Conservation (phyloP, 1,140 invertebrate species). For the Danaus plexippus region DNA sequence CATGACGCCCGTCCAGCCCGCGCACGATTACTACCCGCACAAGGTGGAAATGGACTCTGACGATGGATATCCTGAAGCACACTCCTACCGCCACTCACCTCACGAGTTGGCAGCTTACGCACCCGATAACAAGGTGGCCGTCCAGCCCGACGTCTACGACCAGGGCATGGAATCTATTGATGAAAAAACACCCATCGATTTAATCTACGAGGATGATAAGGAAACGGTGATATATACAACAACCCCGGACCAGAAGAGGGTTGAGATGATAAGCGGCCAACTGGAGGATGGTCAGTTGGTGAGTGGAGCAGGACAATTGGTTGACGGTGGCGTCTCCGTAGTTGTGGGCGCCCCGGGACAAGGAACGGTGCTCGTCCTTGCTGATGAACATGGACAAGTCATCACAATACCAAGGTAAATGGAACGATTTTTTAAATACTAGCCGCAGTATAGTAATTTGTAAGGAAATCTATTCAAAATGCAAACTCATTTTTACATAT, state of each 20-base stretch:
- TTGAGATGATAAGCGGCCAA: conserved; percentile 71
- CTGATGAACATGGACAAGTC: conserved; percentile 68
- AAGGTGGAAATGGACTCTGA: conserved; percentile 70
- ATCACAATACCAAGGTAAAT: conserved; percentile 69
- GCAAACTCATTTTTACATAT: no score
- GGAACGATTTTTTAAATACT: conserved; percentile 1
- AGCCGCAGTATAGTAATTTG: no score
- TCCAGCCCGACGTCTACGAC: conserved; percentile 71
- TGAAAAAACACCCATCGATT: conserved; percentile 80
- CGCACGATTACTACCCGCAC: conserved; percentile 74
- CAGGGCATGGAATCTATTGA: conserved; percentile 77
- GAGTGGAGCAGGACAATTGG: conserved; percentile 52
- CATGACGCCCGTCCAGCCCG: conserved; percentile 76
- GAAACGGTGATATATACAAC: conserved; percentile 87
- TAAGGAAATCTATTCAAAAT: no score
- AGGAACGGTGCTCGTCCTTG: conserved; percentile 65
- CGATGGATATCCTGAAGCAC: conserved; percentile 67
- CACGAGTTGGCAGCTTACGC: conserved; percentile 73
- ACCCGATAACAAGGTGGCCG: conserved; percentile 66
- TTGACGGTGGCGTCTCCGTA: conserved; percentile 64
- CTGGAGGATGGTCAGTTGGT: conserved; percentile 58
- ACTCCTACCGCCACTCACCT: conserved; percentile 70
- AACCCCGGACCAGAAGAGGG: conserved; percentile 71
- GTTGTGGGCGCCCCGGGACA: conserved; percentile 64
- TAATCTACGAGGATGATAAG: conserved; percentile 86